phyloP scores from a whole-genome alignment of 92 coral and sea anemone genomes.

The Parazoanthus swiftii region DNA sequence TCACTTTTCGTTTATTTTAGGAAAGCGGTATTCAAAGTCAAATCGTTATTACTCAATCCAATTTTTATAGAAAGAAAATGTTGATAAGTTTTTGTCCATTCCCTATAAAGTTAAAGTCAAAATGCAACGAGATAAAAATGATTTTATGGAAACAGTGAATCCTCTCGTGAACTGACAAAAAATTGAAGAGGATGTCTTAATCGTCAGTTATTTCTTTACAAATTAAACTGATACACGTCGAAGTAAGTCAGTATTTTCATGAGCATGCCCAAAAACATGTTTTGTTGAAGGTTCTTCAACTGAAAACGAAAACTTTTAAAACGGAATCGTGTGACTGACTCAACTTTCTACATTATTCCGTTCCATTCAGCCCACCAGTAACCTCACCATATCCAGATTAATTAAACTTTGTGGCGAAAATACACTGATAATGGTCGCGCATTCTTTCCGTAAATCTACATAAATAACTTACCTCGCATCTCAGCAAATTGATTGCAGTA shows the following conservation, averaged over 20 bases:
- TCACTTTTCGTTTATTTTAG: not conserved
- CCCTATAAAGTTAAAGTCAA: too few relatives aligned
- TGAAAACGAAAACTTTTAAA: not conserved
- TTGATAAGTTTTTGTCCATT: not conserved
- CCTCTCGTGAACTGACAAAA: not conserved
- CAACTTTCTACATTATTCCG: not conserved
- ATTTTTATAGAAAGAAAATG: not conserved
- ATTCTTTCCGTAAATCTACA: not conserved
- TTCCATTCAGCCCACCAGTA: not conserved
- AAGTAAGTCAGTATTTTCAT: not conserved
- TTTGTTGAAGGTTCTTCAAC: not conserved
- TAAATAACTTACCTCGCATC: slow-evolving; percentile 10
- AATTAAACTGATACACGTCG: not conserved
- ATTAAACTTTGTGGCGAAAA: not conserved
- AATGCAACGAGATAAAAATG: not conserved
- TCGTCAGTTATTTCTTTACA: too few relatives aligned
- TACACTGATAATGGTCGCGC: not conserved
- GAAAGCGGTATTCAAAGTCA: not conserved
- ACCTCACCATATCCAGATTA: not conserved
- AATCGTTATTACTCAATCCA: not conserved
- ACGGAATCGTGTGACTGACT: not conserved
- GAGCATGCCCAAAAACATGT: not conserved
- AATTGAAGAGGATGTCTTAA: not conserved
- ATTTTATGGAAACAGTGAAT: not conserved
- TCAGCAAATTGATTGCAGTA: not conserved